Evolutionary conservation across 1,140 invertebrate genomes (phyloP).

Genomic region (Heliconius hewitsoni): DNA sequence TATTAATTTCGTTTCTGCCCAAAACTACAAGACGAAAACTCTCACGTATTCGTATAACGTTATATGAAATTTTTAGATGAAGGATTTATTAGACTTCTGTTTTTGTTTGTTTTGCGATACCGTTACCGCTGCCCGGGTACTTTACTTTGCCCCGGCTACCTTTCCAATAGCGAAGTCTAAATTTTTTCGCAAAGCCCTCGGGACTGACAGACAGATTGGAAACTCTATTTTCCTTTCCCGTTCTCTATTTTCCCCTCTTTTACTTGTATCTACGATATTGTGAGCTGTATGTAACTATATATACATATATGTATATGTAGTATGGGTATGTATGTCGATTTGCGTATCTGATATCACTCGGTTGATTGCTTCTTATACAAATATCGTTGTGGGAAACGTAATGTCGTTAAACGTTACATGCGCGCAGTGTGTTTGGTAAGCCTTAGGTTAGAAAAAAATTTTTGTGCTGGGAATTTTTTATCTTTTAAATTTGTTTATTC

Average conservation of each 20-base stretch:
- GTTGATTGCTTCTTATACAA: neutral
- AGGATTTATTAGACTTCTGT: constrained; percentile 5
- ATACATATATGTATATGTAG: neutral
- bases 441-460: neutral
- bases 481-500: too few species aligned
- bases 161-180: constrained; percentile 5
- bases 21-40: constrained; percentile 2
- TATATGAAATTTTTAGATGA: constrained; percentile 12
- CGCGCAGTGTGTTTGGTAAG: neutral
- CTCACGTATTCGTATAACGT: neutral
- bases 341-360: neutral
- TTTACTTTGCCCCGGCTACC: neutral
- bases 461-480: too few species aligned
- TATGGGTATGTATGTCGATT: neutral
- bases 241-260: neutral
- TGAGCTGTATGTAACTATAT: neutral
- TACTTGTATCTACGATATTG: neutral
- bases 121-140: neutral
- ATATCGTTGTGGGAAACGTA: neutral
- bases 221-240: neutral
- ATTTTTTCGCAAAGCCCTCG: constrained; percentile 2
- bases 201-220: constrained; percentile 16
- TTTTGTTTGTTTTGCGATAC: neutral
- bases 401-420: neutral
- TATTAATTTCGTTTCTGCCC: neutral